phyloP scores from a whole-genome alignment of 1,140 invertebrate species.

The Dolichoris vasculosae region DNA sequence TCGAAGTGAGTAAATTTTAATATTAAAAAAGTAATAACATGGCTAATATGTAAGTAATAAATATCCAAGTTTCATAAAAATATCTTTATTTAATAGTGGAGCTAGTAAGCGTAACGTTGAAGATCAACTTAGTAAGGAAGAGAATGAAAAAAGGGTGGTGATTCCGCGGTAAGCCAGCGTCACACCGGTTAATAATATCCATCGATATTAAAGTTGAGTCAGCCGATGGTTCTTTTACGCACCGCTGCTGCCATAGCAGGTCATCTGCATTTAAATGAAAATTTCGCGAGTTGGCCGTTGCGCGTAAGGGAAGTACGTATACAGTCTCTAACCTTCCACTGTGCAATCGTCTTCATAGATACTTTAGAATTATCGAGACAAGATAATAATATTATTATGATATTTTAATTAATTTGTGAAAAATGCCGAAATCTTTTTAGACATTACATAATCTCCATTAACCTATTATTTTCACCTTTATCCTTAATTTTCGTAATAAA shows the following conservation, averaged over 20 bases:
- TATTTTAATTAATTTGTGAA: not conserved
- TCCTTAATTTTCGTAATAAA: too few species aligned
- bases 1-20: not conserved
- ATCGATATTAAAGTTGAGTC: slow-evolving; percentile 49
- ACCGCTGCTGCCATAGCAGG: not conserved
- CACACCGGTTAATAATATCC: slow-evolving; percentile 32
- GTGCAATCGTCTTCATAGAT: not conserved
- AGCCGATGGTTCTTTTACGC: slow-evolving; percentile 35
- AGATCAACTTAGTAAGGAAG: not conserved
- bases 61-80: not conserved
- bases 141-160: slow-evolving; percentile 3
- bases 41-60: too few species aligned
- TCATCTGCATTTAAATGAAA: slow-evolving; percentile 53
- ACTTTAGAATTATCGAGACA: not conserved
- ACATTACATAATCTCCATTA: too few species aligned
- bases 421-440: too few species aligned
- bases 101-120: not conserved
- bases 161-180: not conserved
- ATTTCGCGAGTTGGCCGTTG: slow-evolving; percentile 10
- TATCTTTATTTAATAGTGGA: not conserved
- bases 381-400: not conserved
- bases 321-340: not conserved
- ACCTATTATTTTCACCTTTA: too few species aligned
- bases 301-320: slow-evolving; percentile 1
- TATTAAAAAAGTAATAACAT: not conserved